phyloP scores from a whole-genome alignment of 2,113 vertebrate genomes.

The Crotalus horridus region DNA sequence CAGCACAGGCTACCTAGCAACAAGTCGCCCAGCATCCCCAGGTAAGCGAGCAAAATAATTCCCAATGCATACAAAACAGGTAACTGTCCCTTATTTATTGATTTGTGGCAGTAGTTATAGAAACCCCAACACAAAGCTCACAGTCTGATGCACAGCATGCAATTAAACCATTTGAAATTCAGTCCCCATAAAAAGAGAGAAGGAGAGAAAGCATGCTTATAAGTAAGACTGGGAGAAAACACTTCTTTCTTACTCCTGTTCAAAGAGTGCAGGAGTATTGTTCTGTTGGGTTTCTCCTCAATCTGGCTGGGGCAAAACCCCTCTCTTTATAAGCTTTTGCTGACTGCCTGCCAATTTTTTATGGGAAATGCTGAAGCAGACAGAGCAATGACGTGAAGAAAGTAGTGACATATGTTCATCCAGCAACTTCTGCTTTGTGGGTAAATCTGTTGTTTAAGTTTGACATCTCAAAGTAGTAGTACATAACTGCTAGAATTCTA shows the following conservation, averaged over 20 bases:
- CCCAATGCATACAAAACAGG: background rate
- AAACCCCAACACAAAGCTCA: background rate
- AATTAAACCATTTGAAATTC: background rate
- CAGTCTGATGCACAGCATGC: background rate
- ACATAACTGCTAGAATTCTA: background rate
- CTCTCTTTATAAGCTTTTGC: background rate
- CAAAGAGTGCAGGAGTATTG: background rate
- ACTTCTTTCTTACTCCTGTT: background rate
- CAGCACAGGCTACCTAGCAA: background rate
- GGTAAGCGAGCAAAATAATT: background rate
- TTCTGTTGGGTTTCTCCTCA: background rate
- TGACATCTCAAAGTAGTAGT: background rate
- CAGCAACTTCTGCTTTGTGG: background rate
- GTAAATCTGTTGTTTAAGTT: background rate
- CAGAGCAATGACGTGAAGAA: background rate
- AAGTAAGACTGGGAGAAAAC: background rate
- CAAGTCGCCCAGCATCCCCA: background rate
- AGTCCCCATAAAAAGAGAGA: background rate
- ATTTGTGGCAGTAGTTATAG: background rate
- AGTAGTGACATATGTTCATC: background rate
- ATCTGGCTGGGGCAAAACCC: background rate
- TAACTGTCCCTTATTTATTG: background rate
- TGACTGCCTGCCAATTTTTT: background rate
- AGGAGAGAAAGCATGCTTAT: background rate
- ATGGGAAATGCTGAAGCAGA: background rate